Evolutionary conservation across 2,113 vertebrate genomes (phyloP).

Genomic region (Strix aluco): DNA sequence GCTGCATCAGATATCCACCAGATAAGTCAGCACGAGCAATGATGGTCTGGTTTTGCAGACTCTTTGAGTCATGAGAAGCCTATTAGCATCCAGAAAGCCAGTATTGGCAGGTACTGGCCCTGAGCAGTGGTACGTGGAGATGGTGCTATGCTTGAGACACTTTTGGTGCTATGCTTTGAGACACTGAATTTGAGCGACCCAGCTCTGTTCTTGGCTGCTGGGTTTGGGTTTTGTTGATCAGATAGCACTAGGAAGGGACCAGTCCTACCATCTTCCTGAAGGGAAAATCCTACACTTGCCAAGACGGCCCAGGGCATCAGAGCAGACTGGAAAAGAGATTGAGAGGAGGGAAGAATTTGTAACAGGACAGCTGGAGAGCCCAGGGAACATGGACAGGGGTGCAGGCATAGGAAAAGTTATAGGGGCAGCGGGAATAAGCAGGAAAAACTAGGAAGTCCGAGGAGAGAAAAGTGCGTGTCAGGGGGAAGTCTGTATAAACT

Average conservation of each 20-base stretch:
- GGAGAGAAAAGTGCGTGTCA: background rate
- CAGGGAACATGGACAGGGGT: fast-evolving
- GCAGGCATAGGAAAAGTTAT: background rate
- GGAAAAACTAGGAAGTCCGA: background rate
- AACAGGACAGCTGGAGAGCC: background rate
- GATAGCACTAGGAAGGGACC: background rate
- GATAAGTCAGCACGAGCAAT: background rate
- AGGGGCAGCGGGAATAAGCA: background rate
- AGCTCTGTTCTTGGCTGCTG: background rate
- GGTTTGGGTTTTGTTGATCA: background rate
- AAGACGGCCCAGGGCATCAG: background rate
- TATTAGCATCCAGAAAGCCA: background rate
- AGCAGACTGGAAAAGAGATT: background rate
- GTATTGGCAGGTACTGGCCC: background rate
- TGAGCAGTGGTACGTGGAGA: background rate
- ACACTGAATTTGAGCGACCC: background rate
- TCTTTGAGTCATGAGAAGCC: background rate
- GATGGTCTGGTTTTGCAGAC: background rate
- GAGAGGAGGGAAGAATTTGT: background rate
- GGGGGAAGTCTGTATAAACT: background rate
- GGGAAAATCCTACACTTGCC: background rate
- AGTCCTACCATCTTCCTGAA: background rate
- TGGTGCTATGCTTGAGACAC: background rate
- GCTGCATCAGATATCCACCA: background rate
- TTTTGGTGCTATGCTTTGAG: background rate